Conservation (phyloP, 2,888 invertebrate genomes). For the Noctuana brunneofusca region DNA sequence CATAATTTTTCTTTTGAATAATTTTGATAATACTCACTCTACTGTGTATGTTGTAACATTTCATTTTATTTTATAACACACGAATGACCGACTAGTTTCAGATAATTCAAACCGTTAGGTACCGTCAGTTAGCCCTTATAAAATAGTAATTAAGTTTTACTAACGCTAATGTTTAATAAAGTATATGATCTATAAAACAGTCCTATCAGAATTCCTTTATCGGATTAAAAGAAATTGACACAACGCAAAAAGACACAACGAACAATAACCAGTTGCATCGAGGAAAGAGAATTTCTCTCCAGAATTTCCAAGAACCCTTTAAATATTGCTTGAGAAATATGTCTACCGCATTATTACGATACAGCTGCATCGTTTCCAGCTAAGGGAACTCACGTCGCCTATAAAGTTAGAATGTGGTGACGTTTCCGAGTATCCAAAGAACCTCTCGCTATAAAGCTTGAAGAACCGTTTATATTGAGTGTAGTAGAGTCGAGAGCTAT, state of each 20-base stretch:
- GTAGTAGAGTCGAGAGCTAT: no score
- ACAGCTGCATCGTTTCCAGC: constrained; percentile 18
- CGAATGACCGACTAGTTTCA: no score
- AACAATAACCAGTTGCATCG: constrained; percentile 8
- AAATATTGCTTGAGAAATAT: constrained; percentile 28
- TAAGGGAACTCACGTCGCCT: constrained; percentile 24
- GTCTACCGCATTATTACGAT: constrained; percentile 29
- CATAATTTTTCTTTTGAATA: no score
- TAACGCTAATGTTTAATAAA: no score
- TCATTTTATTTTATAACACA: no score
- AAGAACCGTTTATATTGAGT: background rate
- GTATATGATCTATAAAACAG: no score
- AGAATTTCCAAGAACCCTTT: constrained; percentile 18
- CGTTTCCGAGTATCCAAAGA: constrained; percentile 18
- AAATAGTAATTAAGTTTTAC: no score
- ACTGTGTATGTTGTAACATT: no score
- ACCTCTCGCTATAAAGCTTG: background rate
- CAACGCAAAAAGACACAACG: constrained; percentile 1
- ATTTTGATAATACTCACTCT: no score
- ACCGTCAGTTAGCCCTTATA: no score
- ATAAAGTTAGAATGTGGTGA: constrained; percentile 19
- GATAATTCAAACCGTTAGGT: no score
- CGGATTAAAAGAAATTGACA: background rate
- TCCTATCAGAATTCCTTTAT: no score
- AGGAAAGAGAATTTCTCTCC: background rate